Conservation (phyloP, 2,888 invertebrate species). For the Synanthedon vespiformis region DNA sequence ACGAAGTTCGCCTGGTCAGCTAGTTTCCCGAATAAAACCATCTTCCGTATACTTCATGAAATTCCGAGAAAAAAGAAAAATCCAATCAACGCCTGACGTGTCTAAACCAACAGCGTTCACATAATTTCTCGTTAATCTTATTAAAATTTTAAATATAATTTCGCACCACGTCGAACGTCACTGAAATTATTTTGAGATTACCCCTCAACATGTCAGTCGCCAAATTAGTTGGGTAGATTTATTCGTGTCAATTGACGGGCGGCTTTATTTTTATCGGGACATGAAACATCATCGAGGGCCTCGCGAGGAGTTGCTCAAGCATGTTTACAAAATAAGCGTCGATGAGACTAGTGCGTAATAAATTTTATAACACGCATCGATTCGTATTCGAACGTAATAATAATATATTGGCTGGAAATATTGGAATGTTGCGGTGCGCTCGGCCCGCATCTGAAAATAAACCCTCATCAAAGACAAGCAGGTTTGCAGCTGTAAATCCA, state of each 20-base stretch:
- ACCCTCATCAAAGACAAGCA: conserved; percentile 70
- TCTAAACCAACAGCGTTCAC: conserved; percentile 9
- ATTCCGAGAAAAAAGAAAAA: conserved; percentile 5
- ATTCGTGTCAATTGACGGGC: conserved; percentile 55
- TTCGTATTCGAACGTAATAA: conserved; percentile 63
- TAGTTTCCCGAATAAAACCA: background rate
- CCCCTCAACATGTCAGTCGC: conserved; percentile 51
- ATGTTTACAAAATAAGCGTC: conserved; percentile 63
- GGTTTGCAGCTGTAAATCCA: conserved; percentile 70
- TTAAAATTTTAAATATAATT: conserved; percentile 57
- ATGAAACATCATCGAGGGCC: conserved; percentile 64
- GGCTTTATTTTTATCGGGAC: conserved; percentile 67
- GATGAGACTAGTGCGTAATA: conserved; percentile 63
- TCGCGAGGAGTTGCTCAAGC: conserved; percentile 47
- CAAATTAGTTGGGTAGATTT: conserved; percentile 63
- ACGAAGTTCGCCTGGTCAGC: too few relatives aligned
- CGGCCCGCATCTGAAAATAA: conserved; percentile 63
- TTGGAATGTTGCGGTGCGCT: conserved; percentile 65
- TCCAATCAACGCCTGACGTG: conserved; percentile 16
- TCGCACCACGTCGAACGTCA: conserved; percentile 32
- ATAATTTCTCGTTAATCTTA: conserved; percentile 37
- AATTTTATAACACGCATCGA: conserved; percentile 68
- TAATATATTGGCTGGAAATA: conserved; percentile 67
- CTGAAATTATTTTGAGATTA: conserved; percentile 47
- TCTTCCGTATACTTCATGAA: background rate